Percentiles rank a stretch among this genome's conserved stretches.
Conservation (phyloP, 92 coral and sea anemone species). For the Heliopora coerulea region DNA sequence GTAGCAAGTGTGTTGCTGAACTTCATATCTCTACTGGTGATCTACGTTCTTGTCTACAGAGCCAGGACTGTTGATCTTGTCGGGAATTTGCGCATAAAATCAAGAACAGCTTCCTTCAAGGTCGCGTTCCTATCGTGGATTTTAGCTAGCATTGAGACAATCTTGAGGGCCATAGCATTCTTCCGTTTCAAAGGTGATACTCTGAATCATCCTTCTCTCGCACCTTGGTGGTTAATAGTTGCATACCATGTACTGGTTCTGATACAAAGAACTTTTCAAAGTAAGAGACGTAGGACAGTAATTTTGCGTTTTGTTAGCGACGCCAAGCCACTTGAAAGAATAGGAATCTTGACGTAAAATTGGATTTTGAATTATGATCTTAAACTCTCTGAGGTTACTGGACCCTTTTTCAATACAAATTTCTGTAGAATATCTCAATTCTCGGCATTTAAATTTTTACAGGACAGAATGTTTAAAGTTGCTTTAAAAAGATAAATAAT, state of each 20-base stretch:
- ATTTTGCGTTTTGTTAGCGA: too few relatives aligned
- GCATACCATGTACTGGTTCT: slow-evolving; percentile 25
- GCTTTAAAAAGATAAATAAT: too few relatives aligned
- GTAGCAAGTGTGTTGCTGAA: slow-evolving; percentile 17
- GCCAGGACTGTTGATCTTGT: slow-evolving; percentile 39
- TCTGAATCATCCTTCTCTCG: not conserved
- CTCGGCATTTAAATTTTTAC: too few relatives aligned
- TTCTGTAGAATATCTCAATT: too few relatives aligned
- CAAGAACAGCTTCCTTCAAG: slow-evolving; percentile 46
- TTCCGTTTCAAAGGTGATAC: not conserved
- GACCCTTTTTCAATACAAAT: too few relatives aligned
- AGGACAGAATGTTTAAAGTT: too few relatives aligned
- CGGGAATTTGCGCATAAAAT: slow-evolving; percentile 34
- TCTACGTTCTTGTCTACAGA: slow-evolving; percentile 17
- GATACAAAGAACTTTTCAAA: slow-evolving; percentile 38
- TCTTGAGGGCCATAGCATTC: slow-evolving; percentile 42
- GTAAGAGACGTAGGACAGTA: slow-evolving; percentile 21
- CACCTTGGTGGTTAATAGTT: slow-evolving; percentile 30
- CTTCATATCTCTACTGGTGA: slow-evolving; percentile 14
- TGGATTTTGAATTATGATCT: too few relatives aligned
- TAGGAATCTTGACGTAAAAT: too few relatives aligned
- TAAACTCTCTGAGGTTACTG: too few relatives aligned
- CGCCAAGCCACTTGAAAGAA: too few relatives aligned
- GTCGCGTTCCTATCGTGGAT: slow-evolving; percentile 49
- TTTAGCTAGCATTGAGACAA: slow-evolving; percentile 33